Evolutionary conservation across 2,113 vertebrate genomes (phyloP), one percentile per base, ranked within the genome.

Genomic region (Vulpes lagopus): DNA sequence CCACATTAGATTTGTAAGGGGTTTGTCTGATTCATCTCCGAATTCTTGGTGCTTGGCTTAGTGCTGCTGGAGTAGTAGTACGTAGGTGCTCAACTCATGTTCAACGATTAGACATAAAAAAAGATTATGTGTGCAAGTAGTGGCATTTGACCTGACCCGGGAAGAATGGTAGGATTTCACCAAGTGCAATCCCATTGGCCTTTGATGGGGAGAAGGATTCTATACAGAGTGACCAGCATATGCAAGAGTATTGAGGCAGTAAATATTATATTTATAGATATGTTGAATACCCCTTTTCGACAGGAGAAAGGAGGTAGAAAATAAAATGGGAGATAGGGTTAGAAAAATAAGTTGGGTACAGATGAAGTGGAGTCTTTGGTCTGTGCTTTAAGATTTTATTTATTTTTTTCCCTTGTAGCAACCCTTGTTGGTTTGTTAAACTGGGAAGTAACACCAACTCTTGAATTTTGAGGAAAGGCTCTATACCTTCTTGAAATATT

Each of bases 381-480:
- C 43, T 73, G 7, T 94, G 60, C 43, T 76, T 93, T 96, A 82
- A 84, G 16, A 32, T 43, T 92, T 91, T 94, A 67, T 86, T 53
- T 15, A 20, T 71, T 25, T 64, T 64, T 74, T 16, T 2, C 14
- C 17, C 5, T 5, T 8, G 0, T 78, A 85, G 8, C 55, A 95
- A 8, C 43, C 19, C 15, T 69, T 76, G 53, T 71, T 71, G 23
- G 53, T 80, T 65, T 89, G 35, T 76, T 94, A 96, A 80, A 93
- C 15, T 95, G 78, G 53, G 23, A 67, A 49, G 27, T 71, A 95
- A 74, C 5, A 43, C 14, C 27, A 94, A 69, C 38, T 90, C 62
- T 85, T 91, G n/a, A 95, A 71, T 96, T 96, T 88, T 89, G 71
- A 92, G 49, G 25, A 86, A 71, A 85, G 20, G 20, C 10, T 93